Evolutionary conservation across 2,113 vertebrate genomes (phyloP).

Genomic region (Elephas maximus): DNA sequence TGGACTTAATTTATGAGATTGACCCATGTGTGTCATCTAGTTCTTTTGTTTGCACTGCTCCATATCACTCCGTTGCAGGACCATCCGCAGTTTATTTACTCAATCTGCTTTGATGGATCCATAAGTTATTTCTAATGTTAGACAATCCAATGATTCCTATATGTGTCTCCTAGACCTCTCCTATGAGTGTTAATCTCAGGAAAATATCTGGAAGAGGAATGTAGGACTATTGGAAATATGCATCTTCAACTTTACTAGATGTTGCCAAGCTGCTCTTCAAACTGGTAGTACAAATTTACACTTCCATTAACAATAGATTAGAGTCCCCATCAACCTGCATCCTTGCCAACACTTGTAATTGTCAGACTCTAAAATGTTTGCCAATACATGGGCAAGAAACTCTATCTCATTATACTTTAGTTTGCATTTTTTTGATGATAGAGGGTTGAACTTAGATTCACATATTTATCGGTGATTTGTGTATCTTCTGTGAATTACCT

Average conservation of each 20-base stretch:
- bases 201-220: constrained; percentile 24
- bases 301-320: not conserved
- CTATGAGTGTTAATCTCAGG: not conserved
- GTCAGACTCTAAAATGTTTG: not conserved
- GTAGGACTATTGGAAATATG: not conserved
- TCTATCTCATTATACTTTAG: constrained; percentile 1
- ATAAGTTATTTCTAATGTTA: not conserved
- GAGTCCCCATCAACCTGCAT: not conserved
- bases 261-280: constrained; percentile 10
- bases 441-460: not conserved
- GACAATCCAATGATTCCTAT: not conserved
- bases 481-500: constrained; percentile 4
- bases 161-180: constrained; percentile 24
- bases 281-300: not conserved
- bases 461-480: not conserved
- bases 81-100: not conserved
- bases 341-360: constrained; percentile 22
- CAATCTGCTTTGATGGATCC: not conserved
- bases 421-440: not conserved
- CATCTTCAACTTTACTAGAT: constrained; percentile 14
- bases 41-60: not conserved
- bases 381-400: not conserved
- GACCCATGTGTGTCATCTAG: not conserved
- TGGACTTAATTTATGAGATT: constrained; percentile 2
- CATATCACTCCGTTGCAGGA: not conserved